phyloP scores from a whole-genome alignment of 2,113 vertebrate genomes.

The Lichenostomus cassidix region DNA sequence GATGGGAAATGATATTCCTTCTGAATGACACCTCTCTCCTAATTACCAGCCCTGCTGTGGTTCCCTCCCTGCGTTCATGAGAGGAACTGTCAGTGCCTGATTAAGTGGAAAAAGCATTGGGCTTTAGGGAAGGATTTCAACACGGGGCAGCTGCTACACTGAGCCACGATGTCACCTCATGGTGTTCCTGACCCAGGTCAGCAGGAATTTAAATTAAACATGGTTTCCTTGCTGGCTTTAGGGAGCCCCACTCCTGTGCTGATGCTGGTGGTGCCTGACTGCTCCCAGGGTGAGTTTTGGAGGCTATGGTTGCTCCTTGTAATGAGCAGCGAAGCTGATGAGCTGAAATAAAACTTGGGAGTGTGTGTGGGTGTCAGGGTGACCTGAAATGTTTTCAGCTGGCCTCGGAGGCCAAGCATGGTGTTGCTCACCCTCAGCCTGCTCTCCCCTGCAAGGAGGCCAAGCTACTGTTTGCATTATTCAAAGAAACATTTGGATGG shows the following conservation, averaged over 20 bases:
- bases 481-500: background rate
- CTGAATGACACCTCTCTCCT: background rate
- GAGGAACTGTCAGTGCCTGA: background rate
- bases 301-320: fast-evolving
- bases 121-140: background rate
- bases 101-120: background rate
- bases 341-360: background rate
- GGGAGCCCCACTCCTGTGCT: background rate
- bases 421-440: background rate
- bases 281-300: background rate
- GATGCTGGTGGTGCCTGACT: background rate
- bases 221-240: background rate
- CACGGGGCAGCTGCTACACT: fast-evolving
- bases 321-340: fast-evolving
- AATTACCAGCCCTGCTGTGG: background rate
- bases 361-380: background rate
- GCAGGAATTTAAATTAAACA: background rate
- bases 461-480: background rate
- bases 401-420: background rate
- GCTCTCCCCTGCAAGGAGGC: background rate
- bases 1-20: background rate
- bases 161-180: fast-evolving
- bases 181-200: background rate
- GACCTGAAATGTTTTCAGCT: background rate
- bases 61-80: fast-evolving